A percentile compares a stretch with the other conserved stretches of the same genome.
These are phyloP conservation scores for Andrena trimmerana DNA, from an alignment of 2,888 invertebrate genomes.

Conservation along the genomic window DNA sequence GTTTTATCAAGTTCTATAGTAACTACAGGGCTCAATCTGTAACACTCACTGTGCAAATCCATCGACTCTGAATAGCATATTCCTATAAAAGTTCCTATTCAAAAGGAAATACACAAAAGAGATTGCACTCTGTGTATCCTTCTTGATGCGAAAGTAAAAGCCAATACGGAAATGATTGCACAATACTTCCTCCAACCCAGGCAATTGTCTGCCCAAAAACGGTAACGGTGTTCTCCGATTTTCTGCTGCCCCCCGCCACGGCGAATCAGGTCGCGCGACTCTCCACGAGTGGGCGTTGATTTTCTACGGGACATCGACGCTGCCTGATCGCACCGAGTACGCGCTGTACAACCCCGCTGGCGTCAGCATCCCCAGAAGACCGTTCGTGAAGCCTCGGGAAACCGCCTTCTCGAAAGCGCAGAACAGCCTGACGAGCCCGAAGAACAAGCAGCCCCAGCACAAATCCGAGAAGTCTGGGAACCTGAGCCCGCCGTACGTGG, in stretches of 20 bases:
- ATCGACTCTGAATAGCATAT: too few species aligned
- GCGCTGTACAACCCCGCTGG: constrained; percentile 79
- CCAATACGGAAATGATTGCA: not conserved
- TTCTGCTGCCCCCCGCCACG: constrained; percentile 48
- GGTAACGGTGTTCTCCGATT: constrained; percentile 51
- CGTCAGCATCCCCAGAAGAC: constrained; percentile 74
- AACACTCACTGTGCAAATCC: too few species aligned
- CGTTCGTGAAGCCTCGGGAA: constrained; percentile 79
- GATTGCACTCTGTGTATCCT: too few species aligned
- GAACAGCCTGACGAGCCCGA: constrained; percentile 71
- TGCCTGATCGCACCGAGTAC: constrained; percentile 84
- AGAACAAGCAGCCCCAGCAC: constrained; percentile 87
- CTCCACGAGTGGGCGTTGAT: constrained; percentile 97
- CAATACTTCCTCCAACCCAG: not conserved
- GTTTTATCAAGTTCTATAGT: too few species aligned
- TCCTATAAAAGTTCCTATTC: too few species aligned
- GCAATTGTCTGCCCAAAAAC: not conserved
- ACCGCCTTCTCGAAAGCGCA: constrained; percentile 76
- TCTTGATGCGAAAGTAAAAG: too few species aligned
- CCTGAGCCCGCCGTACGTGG: constrained; percentile 75
- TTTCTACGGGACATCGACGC: constrained; percentile 93
- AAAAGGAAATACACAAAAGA: too few species aligned
- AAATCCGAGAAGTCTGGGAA: constrained; percentile 86
- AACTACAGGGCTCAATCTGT: too few species aligned
- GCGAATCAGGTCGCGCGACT: constrained; percentile 91